Conservation (phyloP, 2,888 invertebrate genomes). For the Dynastes tityus region DNA sequence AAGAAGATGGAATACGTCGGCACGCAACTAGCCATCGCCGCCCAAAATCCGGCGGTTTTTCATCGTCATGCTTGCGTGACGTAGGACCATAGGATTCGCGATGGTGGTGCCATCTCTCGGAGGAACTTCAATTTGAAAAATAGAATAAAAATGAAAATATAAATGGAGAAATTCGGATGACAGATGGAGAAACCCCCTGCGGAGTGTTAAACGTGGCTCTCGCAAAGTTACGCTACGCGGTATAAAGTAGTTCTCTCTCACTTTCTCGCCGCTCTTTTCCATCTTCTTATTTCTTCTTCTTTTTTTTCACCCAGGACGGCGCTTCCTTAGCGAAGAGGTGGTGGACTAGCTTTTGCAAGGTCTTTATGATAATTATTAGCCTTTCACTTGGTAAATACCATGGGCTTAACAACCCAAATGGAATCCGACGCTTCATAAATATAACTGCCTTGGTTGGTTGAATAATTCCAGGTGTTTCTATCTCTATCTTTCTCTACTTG, state of each 20-base stretch:
- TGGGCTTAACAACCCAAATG: background rate
- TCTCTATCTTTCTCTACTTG: too few relatives aligned
- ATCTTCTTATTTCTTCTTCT: background rate
- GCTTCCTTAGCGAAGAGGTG: background rate
- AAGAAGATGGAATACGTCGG: background rate
- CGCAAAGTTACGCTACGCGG: background rate
- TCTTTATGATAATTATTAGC: slow-evolving; percentile 5
- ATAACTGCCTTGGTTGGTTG: too few relatives aligned
- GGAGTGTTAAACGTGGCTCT: slow-evolving; percentile 38
- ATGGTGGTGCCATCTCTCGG: background rate
- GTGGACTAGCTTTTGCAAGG: background rate
- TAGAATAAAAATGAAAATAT: slow-evolving; percentile 50
- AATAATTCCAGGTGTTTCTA: too few relatives aligned
- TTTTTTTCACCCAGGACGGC: background rate
- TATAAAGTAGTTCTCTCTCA: too few relatives aligned
- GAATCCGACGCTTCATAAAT: too few relatives aligned
- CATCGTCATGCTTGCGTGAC: background rate
- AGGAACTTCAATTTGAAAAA: slow-evolving; percentile 37
- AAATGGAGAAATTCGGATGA: slow-evolving; percentile 49
- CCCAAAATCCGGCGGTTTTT: background rate
- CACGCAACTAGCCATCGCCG: slow-evolving; percentile 1
- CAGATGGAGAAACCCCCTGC: slow-evolving; percentile 44
- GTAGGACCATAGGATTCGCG: background rate
- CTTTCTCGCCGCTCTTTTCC: background rate
- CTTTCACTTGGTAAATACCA: background rate